Evolutionary conservation across 2,113 vertebrate species (phyloP).

Genomic region (Ammodytes dubius): DNA sequence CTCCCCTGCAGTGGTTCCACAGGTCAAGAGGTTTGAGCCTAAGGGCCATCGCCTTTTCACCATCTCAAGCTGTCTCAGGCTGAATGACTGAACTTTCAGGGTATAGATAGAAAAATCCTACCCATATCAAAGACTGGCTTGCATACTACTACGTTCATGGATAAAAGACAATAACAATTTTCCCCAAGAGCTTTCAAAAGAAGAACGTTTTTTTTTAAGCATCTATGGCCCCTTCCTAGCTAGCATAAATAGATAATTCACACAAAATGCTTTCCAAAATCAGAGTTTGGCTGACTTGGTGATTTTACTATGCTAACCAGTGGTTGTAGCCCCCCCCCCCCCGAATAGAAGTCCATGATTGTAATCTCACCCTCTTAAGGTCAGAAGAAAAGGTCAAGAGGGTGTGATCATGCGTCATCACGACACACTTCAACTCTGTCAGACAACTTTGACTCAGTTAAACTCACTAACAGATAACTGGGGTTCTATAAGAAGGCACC

Average conservation of each 20-base stretch:
- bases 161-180: background rate
- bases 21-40: slow-evolving; percentile 77
- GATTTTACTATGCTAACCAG: background rate
- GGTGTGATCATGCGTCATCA: slow-evolving; percentile 62
- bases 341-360: background rate
- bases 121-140: background rate
- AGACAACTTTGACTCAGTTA: slow-evolving; percentile 34
- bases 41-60: slow-evolving; percentile 64
- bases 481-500: slow-evolving; percentile 8
- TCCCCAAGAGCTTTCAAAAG: background rate
- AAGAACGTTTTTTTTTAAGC: no score
- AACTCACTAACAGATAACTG: slow-evolving; percentile 50
- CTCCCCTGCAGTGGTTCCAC: slow-evolving; percentile 71
- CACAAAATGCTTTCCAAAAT: background rate
- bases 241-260: background rate
- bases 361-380: slow-evolving; percentile 47
- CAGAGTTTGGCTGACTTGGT: background rate
- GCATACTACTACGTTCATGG: background rate
- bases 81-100: slow-evolving; percentile 27
- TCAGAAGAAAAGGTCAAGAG: slow-evolving; percentile 68
- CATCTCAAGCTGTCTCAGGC: slow-evolving; percentile 29
- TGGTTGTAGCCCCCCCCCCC: background rate
- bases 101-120: slow-evolving; percentile 10
- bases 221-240: background rate
- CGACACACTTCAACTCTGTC: slow-evolving; percentile 72